Conservation (phyloP, 2,888 invertebrate species). For the Eueremaeus valkanovi region DNA sequence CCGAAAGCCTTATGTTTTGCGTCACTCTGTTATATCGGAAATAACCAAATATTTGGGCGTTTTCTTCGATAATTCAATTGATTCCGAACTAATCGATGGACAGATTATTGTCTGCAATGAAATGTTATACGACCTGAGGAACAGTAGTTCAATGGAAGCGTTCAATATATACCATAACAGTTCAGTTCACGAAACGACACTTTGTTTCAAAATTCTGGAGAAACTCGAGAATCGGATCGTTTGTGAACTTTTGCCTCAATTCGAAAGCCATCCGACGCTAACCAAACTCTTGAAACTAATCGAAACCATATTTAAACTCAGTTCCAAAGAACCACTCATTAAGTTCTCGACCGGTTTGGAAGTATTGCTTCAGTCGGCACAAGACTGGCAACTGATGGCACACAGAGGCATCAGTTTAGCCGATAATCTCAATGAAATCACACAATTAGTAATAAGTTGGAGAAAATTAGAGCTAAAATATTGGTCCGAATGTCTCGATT, state of each 20-base stretch:
- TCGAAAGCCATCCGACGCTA: conserved; percentile 86
- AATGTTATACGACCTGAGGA: not conserved
- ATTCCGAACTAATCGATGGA: conserved; percentile 49
- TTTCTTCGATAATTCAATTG: conserved; percentile 42
- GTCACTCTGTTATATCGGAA: conserved; percentile 26
- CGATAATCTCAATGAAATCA: conserved; percentile 67
- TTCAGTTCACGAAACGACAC: conserved; percentile 70
- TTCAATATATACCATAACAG: conserved; percentile 76
- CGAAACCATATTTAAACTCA: conserved; percentile 58
- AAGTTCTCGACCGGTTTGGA: conserved; percentile 87
- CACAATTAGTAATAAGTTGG: conserved; percentile 81
- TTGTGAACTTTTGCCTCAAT: conserved; percentile 65
- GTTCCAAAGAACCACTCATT: conserved; percentile 75
- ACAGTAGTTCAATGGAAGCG: not conserved
- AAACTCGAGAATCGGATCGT: conserved; percentile 61
- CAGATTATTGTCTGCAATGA: conserved; percentile 48
- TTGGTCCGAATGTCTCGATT: conserved; percentile 48
- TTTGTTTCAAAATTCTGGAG: conserved; percentile 66
- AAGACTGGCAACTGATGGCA: conserved; percentile 87
- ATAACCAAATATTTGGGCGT: conserved; percentile 28
- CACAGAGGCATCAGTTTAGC: conserved; percentile 77
- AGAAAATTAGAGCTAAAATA: conserved; percentile 75
- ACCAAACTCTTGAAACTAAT: conserved; percentile 53
- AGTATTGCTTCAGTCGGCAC: conserved; percentile 68
- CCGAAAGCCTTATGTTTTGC: conserved; percentile 29